Evolutionary conservation across 2,113 vertebrate genomes (phyloP).

Genomic region (Nannospalax galili): DNA sequence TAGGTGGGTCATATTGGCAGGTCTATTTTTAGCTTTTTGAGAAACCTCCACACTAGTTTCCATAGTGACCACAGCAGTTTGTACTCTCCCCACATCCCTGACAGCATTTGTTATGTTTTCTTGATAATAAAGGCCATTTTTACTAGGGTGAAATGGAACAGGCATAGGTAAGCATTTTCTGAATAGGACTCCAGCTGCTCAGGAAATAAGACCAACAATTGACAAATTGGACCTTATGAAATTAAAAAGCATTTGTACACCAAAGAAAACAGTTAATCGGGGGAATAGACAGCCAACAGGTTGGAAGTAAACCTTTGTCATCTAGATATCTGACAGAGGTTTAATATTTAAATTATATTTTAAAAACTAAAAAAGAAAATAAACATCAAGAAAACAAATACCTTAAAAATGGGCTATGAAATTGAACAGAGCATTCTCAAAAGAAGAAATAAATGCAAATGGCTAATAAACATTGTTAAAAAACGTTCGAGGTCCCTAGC

Average conservation of each 20-base stretch:
- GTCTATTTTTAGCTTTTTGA: neutral
- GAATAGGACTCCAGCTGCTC: neutral
- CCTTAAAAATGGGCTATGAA: neutral
- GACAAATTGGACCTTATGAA: neutral
- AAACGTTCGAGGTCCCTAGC: neutral
- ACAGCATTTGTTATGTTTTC: neutral
- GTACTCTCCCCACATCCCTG: neutral
- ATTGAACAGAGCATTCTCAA: neutral
- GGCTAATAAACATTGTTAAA: neutral
- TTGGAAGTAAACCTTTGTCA: neutral
- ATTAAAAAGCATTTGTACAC: neutral
- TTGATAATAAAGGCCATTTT: neutral
- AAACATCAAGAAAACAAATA: neutral
- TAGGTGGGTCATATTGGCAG: neutral
- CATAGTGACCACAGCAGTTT: neutral
- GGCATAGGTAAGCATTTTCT: neutral
- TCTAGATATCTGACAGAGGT: neutral
- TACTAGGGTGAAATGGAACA: neutral
- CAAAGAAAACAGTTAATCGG: neutral
- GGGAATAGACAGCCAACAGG: neutral
- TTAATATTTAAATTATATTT: neutral
- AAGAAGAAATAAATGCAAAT: neutral
- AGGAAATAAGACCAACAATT: neutral
- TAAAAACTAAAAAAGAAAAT: neutral
- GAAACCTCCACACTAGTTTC: neutral